phyloP scores from a whole-genome alignment of 2,113 vertebrate genomes.

The Myrmecobius fasciatus region DNA sequence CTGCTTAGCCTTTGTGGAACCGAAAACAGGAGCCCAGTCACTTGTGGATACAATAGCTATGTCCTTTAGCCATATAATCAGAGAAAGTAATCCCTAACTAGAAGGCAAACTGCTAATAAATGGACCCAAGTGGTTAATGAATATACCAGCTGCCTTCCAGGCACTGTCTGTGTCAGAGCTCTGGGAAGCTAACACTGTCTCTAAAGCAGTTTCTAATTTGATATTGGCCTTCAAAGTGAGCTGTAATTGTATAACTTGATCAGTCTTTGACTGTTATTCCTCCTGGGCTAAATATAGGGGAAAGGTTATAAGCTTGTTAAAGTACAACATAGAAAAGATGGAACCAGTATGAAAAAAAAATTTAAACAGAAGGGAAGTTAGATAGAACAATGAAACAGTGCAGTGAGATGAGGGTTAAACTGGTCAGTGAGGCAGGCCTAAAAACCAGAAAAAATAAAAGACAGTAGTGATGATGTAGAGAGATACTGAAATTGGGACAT shows the following conservation, averaged over 20 bases:
- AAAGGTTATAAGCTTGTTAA: conserved; percentile 40
- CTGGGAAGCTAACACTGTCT: not conserved
- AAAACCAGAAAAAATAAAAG: conserved; percentile 22
- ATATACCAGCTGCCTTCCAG: not conserved
- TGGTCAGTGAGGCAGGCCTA: not conserved
- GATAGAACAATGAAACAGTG: not conserved
- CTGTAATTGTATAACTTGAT: conserved; percentile 35
- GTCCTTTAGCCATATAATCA: conserved; percentile 6
- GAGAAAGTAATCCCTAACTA: conserved; percentile 41
- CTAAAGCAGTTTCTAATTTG: conserved; percentile 41
- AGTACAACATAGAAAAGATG: not conserved
- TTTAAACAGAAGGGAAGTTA: not conserved
- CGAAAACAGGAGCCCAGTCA: not conserved
- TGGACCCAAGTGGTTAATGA: conserved; percentile 41
- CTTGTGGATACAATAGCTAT: not conserved
- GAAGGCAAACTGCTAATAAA: conserved; percentile 21
- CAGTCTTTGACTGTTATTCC: conserved; percentile 25
- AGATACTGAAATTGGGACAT: not conserved
- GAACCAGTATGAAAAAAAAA: conserved; percentile 10
- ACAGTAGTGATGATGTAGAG: not conserved
- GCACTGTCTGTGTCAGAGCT: conserved; percentile 24
- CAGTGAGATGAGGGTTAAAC: not conserved
- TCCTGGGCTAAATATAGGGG: conserved; percentile 33
- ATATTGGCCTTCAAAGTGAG: conserved; percentile 41
- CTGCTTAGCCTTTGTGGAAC: conserved; percentile 13